Evolutionary conservation across 2,797 vertebrate species (phyloP).

Genomic region (Cossypha polioptera): DNA sequence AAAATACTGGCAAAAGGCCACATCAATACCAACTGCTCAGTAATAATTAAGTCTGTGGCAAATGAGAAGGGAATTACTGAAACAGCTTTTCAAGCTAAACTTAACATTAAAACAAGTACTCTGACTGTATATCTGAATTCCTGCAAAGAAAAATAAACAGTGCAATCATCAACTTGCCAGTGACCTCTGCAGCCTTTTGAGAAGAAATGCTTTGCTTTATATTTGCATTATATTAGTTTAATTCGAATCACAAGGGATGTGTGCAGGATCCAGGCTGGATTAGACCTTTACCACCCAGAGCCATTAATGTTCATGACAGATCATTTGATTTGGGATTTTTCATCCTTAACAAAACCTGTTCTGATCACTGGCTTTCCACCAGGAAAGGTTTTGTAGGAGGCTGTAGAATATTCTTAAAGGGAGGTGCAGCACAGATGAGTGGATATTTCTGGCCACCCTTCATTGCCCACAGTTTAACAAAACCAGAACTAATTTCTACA

Average conservation of each 20-base stretch:
- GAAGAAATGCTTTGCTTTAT: not conserved
- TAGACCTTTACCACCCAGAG: not conserved
- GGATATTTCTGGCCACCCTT: not conserved
- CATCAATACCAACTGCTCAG: not conserved
- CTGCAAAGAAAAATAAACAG: not conserved
- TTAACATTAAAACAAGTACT: not conserved
- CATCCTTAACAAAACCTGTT: not conserved
- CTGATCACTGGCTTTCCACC: not conserved
- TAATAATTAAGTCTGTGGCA: not conserved
- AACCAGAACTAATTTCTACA: not conserved
- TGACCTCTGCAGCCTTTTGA: not conserved
- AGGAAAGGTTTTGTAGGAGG: not conserved
- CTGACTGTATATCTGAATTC: not conserved
- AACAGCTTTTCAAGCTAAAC: not conserved
- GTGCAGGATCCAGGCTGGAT: not conserved
- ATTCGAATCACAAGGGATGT: not conserved
- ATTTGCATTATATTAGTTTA: not conserved
- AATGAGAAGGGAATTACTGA: not conserved
- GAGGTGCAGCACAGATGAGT: not conserved
- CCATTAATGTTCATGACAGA: not conserved
- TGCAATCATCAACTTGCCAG: not conserved
- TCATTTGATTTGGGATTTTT: not conserved
- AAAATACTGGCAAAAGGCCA: not conserved
- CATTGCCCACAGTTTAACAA: not conserved
- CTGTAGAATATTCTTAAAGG: not conserved